These are phyloP conservation scores for Peromyscus maniculatus DNA, from an alignment of 2,113 vertebrate genomes.

Conservation along the genomic window DNA sequence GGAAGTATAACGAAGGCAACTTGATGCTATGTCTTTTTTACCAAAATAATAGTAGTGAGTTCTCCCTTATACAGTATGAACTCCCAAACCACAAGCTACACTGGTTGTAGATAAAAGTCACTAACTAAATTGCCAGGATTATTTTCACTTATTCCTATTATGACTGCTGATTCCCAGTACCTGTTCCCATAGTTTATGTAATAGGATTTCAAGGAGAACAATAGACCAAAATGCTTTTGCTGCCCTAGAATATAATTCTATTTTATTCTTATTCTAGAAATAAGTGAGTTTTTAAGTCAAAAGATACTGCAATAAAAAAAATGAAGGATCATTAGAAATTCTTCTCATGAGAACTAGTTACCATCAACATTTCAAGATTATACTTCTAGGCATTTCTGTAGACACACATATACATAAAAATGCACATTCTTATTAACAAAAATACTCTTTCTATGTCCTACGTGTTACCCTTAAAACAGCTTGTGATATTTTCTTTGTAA, in stretches of 20 bases:
- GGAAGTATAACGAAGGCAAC: not conserved
- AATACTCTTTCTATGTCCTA: not conserved
- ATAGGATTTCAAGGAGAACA: not conserved
- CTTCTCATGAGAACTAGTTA: not conserved
- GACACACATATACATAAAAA: not conserved
- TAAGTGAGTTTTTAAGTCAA: not conserved
- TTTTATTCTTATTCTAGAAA: conserved; percentile 8
- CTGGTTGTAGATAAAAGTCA: conserved; percentile 1
- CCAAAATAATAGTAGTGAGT: not conserved
- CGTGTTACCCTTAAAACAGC: not conserved
- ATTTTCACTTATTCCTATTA: not conserved
- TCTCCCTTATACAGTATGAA: not conserved
- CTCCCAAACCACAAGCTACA: not conserved
- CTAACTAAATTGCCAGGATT: not conserved
- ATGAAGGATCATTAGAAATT: not conserved
- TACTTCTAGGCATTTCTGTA: not conserved
- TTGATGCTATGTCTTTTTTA: not conserved
- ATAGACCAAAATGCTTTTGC: not conserved
- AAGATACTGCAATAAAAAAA: not conserved
- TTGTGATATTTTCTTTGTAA: not conserved
- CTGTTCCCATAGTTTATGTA: not conserved
- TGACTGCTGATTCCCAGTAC: not conserved
- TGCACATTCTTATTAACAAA: no score
- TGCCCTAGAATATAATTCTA: not conserved
- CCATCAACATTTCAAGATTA: not conserved